Conservation (phyloP, 64 coral and sea anemone genomes). For the Trachythela sp. region DNA sequence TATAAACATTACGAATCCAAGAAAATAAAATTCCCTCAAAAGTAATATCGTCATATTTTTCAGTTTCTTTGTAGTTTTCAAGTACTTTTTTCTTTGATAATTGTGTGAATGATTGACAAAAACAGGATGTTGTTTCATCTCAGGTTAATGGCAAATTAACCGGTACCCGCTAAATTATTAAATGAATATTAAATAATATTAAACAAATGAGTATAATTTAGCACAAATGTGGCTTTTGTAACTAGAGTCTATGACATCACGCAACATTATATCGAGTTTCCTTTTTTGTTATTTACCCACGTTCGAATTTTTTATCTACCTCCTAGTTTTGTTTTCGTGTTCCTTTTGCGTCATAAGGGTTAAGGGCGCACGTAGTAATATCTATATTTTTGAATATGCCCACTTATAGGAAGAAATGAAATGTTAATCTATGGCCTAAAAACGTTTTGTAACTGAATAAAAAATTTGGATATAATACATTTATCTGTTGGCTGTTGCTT, state of each 20-base stretch:
- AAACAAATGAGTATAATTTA: too few species aligned
- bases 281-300: background rate
- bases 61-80: background rate
- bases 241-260: too few species aligned
- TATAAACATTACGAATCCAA: background rate
- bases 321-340: background rate
- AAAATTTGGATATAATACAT: too few species aligned
- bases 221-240: too few species aligned
- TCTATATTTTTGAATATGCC: background rate
- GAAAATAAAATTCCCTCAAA: background rate
- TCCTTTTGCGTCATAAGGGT: background rate
- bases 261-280: too few species aligned
- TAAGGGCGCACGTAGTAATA: background rate
- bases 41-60: background rate
- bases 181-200: too few species aligned
- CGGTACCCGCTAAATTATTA: too few species aligned
- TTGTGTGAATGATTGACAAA: too few species aligned
- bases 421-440: background rate
- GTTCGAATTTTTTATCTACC: background rate
- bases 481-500: too few species aligned
- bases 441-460: too few species aligned
- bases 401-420: background rate
- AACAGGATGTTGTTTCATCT: too few species aligned
- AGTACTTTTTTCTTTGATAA: background rate
- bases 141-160: too few species aligned